Evolutionary conservation across 2,797 vertebrate genomes (phyloP), one percentile per base, ranked within the genome.

Genomic region (Myiotriccus ornatus): DNA sequence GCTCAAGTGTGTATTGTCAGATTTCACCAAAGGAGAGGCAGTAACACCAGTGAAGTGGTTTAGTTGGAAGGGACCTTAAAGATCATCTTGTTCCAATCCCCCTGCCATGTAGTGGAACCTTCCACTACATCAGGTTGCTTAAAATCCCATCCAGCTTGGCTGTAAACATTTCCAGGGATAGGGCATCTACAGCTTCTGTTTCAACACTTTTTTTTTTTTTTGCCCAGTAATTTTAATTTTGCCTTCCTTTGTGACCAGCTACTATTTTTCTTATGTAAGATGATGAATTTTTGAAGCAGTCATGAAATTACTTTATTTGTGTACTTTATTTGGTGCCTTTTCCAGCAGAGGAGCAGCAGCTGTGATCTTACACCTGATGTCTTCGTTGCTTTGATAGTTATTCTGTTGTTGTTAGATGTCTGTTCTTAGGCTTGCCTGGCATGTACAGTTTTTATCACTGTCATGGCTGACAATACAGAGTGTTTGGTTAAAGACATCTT

Each of bases 311-410:
- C 37, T 41, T 62, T 60, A 25, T 49, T 49, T 52, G 18, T 60
- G 32, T 21, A 6, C n/a, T 80, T 65, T 3, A 30, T 56, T 77
- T 4, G 9, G 20, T 62, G 52, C 9, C 25, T 62, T 24, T 63
- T 71, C 24, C 52, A 53, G 64, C 43, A 27, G 56, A 53, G 43
- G 28, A 84, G 52, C 47, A 65, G 60, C 73, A 64, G 23, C 55
- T 80, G 0, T 34, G 55, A 24, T 60, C 20, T 57, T 39, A 2
- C 3, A 22, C 22, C 24, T 1, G 1, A 25, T 65, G 28, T 7
- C 37, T 43, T 23, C 37, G n/a, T 50, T 53, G 43, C 73, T 89
- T 68, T 77, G 50, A 4, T 65, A 28, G 68, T 49, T 84, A 3
- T 3, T 73, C 47, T 74, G 23, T 49, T 84, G 21, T 53, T 71